Base-by-base conservation (phyloP, 1,140 invertebrate genomes). In the Drosophila serrata region DNA sequence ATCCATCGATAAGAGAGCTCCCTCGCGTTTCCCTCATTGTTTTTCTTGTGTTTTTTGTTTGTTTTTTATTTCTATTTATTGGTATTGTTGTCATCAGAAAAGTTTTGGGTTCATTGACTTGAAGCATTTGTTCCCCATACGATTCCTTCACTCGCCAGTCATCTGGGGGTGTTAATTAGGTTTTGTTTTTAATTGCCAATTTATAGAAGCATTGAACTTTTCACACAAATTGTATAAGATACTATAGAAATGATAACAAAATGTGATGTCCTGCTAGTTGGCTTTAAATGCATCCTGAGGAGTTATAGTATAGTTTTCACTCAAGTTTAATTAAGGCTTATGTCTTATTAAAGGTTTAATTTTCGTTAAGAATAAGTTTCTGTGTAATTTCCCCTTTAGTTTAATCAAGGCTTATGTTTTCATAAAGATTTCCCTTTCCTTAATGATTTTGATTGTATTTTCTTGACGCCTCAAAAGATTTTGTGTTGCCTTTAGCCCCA, bases 111-210 rank as follows among this genome's bases (percentile, higher is more conserved):
- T 87, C 84, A 87, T 84, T 87, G 84, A 87, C 84, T 90, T 63
- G 46, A n/a, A 42, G 48, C 63, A 67, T 75, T 86, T 75, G 69
- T 46, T 46, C 63, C 79, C 60, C 68, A 46, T 48, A 65, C 65
- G 64, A 19, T 39, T 58, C n/a, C 11, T 31, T 81, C 27, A 70
- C 31, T 58, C 12, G 46, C 49, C 64, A 37, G 70, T 48, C 65
- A 65, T 72, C 59, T 39, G 74, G 67, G 72, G 58, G 85, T 88
- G 84, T 81, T 88, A 90, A 88, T 88, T 88, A 58, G 80, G 88
- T 90, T 90, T 78, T 90, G 46, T 64, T 90, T 88, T 90, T 90
- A 88, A 88, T 88, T 88, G 76, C 72, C 77, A 78, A 88, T 84
- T 90, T 68, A 84, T 49, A 57, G 61, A 74, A 48, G 59, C 31